These are phyloP conservation scores for Pica pica DNA, from an alignment of 2,113 vertebrate genomes.

Conservation along the genomic window DNA sequence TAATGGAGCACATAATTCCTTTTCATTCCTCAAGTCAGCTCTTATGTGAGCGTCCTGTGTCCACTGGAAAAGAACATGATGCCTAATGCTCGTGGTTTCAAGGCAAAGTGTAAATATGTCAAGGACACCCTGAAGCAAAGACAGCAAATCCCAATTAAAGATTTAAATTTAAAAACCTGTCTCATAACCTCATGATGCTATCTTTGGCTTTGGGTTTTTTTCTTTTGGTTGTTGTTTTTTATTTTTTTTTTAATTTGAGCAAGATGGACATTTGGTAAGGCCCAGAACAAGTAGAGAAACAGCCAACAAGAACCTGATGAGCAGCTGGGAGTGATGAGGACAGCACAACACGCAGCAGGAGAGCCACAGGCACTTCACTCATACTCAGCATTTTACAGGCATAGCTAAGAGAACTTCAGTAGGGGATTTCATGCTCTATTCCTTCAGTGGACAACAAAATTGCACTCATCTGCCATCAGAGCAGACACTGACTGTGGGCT, in stretches of 20 bases:
- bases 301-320: background rate
- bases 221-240: background rate
- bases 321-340: background rate
- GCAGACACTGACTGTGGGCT: background rate
- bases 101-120: background rate
- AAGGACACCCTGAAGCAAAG: background rate
- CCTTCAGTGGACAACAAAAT: background rate
- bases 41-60: background rate
- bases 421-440: background rate
- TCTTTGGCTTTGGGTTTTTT: background rate
- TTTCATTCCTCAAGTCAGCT: background rate
- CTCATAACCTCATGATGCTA: background rate
- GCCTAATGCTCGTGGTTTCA: background rate
- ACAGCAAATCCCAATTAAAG: background rate
- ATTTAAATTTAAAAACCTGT: background rate
- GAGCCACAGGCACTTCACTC: fast-evolving
- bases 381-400: background rate
- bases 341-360: background rate
- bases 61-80: background rate
- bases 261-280: background rate
- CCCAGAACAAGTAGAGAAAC: background rate
- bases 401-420: background rate
- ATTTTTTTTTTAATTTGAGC: background rate
- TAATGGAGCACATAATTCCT: background rate
- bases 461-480: background rate